phyloP scores from a whole-genome alignment of 1,140 invertebrate genomes.

The Hycleus phaleratus region DNA sequence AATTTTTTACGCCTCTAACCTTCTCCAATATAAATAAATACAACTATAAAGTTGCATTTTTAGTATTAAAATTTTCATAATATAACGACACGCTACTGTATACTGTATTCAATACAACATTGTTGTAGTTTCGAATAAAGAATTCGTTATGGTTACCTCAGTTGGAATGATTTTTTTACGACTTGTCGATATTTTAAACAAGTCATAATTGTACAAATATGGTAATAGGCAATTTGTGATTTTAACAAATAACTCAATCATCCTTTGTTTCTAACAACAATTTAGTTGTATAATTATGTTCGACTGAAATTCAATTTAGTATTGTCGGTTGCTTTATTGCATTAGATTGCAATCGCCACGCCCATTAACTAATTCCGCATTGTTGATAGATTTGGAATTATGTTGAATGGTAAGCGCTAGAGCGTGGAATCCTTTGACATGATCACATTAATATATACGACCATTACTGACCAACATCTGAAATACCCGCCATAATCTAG shows the following conservation, averaged over 20 bases:
- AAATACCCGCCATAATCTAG: conserved; percentile 17
- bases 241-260: background rate
- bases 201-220: background rate
- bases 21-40: too few species aligned
- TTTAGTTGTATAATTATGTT: conserved; percentile 2
- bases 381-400: conserved; percentile 18
- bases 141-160: conserved; percentile 3
- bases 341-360: conserved; percentile 2
- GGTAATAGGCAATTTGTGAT: background rate
- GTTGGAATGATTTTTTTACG: conserved; percentile 2
- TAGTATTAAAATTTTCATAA: background rate
- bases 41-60: too few species aligned
- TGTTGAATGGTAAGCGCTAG: conserved; percentile 11
- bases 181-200: conserved; percentile 3
- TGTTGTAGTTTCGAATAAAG: conserved; percentile 2
- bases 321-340: conserved; percentile 2
- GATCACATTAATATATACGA: conserved; percentile 16
- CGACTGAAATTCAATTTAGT: conserved; percentile 1
- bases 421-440: conserved; percentile 21
- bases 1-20: too few species aligned
- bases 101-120: background rate
- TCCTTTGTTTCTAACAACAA: too few species aligned
- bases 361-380: conserved; percentile 12
- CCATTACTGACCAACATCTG: conserved; percentile 13
- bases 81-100: background rate